Evolutionary conservation across 2,797 vertebrate genomes (phyloP), one percentile per base, ranked within the genome.

Genomic region (Acanthurus tractus): DNA sequence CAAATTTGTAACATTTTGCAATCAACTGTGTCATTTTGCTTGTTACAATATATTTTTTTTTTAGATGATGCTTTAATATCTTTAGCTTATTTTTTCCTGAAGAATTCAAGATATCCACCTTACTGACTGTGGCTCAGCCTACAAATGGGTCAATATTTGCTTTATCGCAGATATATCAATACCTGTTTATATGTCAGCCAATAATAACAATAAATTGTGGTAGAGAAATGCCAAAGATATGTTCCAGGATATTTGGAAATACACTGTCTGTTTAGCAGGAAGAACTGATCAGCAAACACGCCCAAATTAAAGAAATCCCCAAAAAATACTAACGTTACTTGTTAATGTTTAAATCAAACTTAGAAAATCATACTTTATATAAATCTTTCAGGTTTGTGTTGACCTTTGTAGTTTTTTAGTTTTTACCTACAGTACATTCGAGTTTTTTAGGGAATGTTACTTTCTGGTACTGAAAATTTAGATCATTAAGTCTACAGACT

Each of bases 91-190:
- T 48, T 59, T 64, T 74, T 18, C 54, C 7, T 1, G 38, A 42
- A 54, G 11, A 64, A 15, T 15, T 48, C 1, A 59, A 62, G 8
- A 70, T 25, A 79, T 44, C 48, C 36, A 34, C 38, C 1, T 50
- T 8, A 63, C 42, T 12, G 25, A 34, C 20, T n/a, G 55, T 15
- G 76, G 59, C 62, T 62, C 53, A 44, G 45, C 48, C 72, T 64
- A 63, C 70, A 55, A 52, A 46, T 38, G 4, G 0, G 6, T 42
- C 0, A 0, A 65, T 46, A 62, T 67, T 4, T 15, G 9, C 25
- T 29, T 56, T n/a, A 57, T 66, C 7, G n/a, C 15, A 40, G n/a
- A 48, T 63, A 45, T 34, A 3, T 29, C 15, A 38, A 42, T 9
- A 38, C n/a, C 46, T 57, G 42, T 1, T 8, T n/a, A 18, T 29